Base-by-base conservation (phyloP, 2,797 vertebrate species). In the Picus viridis region DNA sequence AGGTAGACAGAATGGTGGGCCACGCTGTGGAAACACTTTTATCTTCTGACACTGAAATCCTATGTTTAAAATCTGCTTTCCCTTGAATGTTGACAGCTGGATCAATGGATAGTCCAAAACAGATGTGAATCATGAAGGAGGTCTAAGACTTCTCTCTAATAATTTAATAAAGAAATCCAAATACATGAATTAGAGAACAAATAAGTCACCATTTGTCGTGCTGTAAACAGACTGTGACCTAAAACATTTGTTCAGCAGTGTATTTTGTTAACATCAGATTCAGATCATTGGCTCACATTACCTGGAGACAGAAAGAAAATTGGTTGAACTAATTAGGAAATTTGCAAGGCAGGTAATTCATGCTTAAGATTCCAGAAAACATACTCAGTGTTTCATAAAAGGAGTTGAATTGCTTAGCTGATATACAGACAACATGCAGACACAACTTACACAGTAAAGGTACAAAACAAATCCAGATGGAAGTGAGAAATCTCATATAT, bases 291-390 rank as follows among this genome's bases (percentile, higher is more conserved):
- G 88, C 64, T 97, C 78, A 93, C 94, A 93, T 94, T 96, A 96
- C 92, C 93, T 96, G 93, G 94, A 97, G 95, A 96, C 86, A 96
- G 94, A 95, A 94, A 97, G 92, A 95, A 96, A 97, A 97, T 96
- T 95, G 86, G 80, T 96, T 93, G 86, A 97, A 95, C 89, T 97
- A 97, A 97, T 96, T 96, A 96, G 81, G 70, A 96, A 96, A 96
- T 93, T 94, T 96, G 83, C 89, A 93, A 91, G 92, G 92, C 93
- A 96, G 94, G 93, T 96, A 96, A 95, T 96, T 93, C 81, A 91
- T 91, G 86, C 93, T 95, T 95, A 95, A 94, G 88, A 83, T 73
- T 92, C 54, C 57, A 70, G 79, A 86, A 91, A 90, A 75, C 64
- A 70, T 34, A 39, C 20, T 80, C 41, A 27, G 16, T 57, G 16